phyloP scores from a whole-genome alignment of 2,888 invertebrate genomes.

The Linnaemya tessellans region DNA sequence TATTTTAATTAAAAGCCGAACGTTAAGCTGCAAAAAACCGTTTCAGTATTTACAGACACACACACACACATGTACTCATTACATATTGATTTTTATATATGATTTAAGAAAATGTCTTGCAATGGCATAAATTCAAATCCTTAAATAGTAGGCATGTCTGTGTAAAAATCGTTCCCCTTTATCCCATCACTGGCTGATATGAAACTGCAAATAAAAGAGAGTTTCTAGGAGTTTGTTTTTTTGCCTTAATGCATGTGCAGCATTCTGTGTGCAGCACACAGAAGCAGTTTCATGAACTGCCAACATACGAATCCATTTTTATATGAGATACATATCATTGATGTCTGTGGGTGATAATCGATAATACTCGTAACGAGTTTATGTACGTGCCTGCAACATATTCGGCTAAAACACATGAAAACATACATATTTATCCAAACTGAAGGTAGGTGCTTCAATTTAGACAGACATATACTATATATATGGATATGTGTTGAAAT shows the following conservation, averaged over 20 bases:
- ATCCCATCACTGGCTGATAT: not conserved
- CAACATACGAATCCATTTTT: not conserved
- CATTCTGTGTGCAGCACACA: no score
- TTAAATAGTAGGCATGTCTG: no score
- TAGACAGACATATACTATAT: no score
- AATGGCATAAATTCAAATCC: no score
- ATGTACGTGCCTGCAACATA: conserved; percentile 36
- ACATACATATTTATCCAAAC: not conserved
- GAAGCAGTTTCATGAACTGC: not conserved
- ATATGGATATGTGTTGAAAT: no score
- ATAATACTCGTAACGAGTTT: conserved; percentile 36
- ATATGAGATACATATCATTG: conserved; percentile 27
- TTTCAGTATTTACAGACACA: not conserved
- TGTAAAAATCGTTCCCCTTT: not conserved
- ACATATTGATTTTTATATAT: no score
- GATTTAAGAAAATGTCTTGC: not conserved
- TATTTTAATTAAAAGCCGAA: not conserved
- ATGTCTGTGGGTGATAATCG: conserved; percentile 52
- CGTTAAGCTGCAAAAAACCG: not conserved
- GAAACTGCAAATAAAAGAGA: not conserved
- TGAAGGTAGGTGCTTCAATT: no score
- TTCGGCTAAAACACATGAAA: not conserved
- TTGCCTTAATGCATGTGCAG: not conserved
- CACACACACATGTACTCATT: no score
- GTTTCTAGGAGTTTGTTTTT: not conserved